Conservation (phyloP, 2,797 vertebrate species). For the Diglossa cyanea region DNA sequence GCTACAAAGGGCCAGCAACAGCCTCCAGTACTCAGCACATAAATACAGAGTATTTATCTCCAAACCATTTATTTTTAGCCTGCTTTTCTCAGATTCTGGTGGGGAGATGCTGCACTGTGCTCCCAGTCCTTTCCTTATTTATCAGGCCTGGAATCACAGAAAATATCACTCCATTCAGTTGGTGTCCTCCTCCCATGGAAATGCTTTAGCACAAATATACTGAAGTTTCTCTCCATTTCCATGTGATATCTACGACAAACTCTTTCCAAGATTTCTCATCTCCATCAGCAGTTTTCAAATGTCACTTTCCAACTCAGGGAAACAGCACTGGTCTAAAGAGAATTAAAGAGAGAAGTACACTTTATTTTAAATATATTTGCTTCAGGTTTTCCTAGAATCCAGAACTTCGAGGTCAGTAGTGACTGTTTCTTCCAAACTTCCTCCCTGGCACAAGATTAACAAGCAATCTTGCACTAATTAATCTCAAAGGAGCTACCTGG, state of each 20-base stretch:
- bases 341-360: background rate
- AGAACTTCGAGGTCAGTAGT: background rate
- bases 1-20: background rate
- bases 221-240: background rate
- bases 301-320: background rate
- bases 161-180: background rate
- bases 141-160: background rate
- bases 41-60: conserved; percentile 16
- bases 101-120: background rate
- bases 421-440: background rate
- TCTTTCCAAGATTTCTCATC: background rate
- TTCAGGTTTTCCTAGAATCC: background rate
- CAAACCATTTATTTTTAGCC: conserved; percentile 17
- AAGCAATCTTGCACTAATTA: background rate
- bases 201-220: background rate
- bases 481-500: background rate
- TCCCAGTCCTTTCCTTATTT: background rate
- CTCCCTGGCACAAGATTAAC: background rate
- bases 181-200: background rate
- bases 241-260: background rate
- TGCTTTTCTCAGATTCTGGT: background rate
- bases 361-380: background rate
- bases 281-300: background rate
- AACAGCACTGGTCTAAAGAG: background rate
- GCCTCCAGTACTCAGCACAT: background rate